Percentiles rank a stretch among this genome's conserved stretches.
Evolutionary conservation across 1,140 invertebrate genomes (phyloP).

Genomic region (Trichonephila clavata): DNA sequence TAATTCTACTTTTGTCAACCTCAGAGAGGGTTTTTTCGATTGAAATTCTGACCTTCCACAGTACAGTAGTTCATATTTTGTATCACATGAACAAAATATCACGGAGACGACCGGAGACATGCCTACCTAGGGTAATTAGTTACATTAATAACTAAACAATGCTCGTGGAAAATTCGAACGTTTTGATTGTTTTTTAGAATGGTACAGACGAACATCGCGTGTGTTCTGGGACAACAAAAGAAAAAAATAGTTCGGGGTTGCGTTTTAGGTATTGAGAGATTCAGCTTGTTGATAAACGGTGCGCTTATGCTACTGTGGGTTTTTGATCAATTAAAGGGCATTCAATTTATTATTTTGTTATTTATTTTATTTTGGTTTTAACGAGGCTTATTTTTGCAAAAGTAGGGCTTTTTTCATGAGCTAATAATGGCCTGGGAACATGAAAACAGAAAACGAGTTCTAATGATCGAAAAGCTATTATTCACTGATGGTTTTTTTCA

Average conservation of each 20-base stretch:
- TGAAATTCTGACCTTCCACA: background rate
- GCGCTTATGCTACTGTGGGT: background rate
- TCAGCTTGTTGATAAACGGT: background rate
- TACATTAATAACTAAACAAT: slow-evolving; percentile 57
- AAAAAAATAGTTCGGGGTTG: background rate
- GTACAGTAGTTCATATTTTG: background rate
- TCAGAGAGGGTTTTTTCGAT: background rate
- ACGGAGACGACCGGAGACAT: background rate
- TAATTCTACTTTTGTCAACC: background rate
- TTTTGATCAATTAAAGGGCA: background rate
- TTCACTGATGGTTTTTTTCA: background rate
- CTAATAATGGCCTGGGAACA: background rate
- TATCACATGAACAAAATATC: background rate
- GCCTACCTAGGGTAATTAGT: slow-evolving; percentile 37
- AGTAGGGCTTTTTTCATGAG: background rate
- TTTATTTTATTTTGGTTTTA: background rate
- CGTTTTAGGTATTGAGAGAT: background rate
- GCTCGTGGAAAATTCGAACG: background rate
- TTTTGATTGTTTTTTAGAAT: slow-evolving; percentile 58
- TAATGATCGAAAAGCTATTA: background rate
- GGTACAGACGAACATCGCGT: slow-evolving; percentile 39
- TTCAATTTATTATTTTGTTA: background rate
- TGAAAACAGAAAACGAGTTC: background rate
- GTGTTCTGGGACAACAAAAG: background rate
- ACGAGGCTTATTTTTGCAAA: background rate